Evolutionary conservation across 2,797 vertebrate species (phyloP).

Genomic region (Lophius americanus): DNA sequence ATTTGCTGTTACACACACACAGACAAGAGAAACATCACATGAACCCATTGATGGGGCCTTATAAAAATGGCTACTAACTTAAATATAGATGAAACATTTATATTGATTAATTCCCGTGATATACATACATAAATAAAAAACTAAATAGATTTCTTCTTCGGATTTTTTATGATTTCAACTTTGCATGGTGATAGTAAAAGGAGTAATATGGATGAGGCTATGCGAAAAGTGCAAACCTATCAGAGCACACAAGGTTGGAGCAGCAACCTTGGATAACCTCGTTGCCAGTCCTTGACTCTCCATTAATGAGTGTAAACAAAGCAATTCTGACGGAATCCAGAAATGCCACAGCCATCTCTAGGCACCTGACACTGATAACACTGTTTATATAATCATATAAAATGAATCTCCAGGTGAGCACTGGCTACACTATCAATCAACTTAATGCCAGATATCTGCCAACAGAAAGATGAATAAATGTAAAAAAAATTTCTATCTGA

Average conservation of each 20-base stretch:
- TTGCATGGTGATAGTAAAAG: too few species aligned
- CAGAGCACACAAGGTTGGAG: conserved; percentile 3
- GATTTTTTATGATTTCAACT: too few species aligned
- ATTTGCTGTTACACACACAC: too few species aligned
- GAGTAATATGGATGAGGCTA: background rate
- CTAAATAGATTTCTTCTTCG: too few species aligned
- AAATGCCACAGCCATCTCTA: conserved; percentile 37
- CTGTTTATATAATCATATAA: conserved; percentile 70
- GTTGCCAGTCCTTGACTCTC: conserved; percentile 23
- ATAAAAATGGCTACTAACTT: too few species aligned
- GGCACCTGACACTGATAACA: conserved; percentile 56
- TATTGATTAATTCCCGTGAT: too few species aligned
- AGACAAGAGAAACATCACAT: too few species aligned
- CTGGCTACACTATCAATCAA: conserved; percentile 27
- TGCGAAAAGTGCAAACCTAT: too few species aligned
- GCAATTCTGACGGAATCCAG: conserved; percentile 53
- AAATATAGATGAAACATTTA: too few species aligned
- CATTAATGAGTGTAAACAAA: conserved; percentile 54
- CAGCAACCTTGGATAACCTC: conserved; percentile 60
- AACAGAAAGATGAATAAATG: background rate
- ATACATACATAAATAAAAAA: too few species aligned
- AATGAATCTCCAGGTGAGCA: conserved; percentile 54
- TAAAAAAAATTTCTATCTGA: conserved; percentile 19
- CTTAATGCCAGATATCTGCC: conserved; percentile 27
- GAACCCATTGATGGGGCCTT: too few species aligned